Evolutionary conservation across 2,113 vertebrate species (phyloP), one percentile per base, ranked within the genome.

Genomic region (Semnopithecus entellus): DNA sequence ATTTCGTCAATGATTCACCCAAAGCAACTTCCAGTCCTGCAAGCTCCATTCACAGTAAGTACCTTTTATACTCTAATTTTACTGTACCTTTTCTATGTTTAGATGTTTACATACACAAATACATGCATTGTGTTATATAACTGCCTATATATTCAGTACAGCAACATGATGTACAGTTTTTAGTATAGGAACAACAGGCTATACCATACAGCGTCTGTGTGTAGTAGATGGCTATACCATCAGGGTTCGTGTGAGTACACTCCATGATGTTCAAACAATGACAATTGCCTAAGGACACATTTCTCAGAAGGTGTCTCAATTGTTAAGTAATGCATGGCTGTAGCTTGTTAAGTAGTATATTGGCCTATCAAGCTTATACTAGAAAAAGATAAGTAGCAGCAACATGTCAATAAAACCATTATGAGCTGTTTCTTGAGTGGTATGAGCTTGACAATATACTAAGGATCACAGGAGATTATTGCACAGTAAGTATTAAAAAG

Each of bases 261-360:
- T 76, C 14, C 16, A 48, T 18, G 43, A 78, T 32, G 43, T 78
- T 78, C 8, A 4, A 30, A 48, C 8, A 32, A 32, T 2, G 14
- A 48, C 75, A 78, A 78, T 32, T 27, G 25, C 75, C 43, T 78
- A 18, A 17, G 75, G 43, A 30, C 14, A 16, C 27, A 48, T 78
- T 48, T 76, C 43, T 76, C 73, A 30, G 23, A 30, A 45, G 40
- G 12, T 48, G 16, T 48, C 16, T 27, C 43, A 18, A 32, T 48
- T 78, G 75, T 48, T 78, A 32, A 78, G 27, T 2, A 16, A 78
- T 48, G 27, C 8, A 78, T 78, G 14, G 30, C 43, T 78, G 4
- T 78, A 90, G 61, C 82, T 80, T 87, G 16, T 40, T 73, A 96
- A 93, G 78, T 76, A 91, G 27, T 95, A 50, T 25, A 92, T 70